Evolutionary conservation across 2,797 vertebrate species (phyloP).

Genomic region (Mastacembelus armatus): DNA sequence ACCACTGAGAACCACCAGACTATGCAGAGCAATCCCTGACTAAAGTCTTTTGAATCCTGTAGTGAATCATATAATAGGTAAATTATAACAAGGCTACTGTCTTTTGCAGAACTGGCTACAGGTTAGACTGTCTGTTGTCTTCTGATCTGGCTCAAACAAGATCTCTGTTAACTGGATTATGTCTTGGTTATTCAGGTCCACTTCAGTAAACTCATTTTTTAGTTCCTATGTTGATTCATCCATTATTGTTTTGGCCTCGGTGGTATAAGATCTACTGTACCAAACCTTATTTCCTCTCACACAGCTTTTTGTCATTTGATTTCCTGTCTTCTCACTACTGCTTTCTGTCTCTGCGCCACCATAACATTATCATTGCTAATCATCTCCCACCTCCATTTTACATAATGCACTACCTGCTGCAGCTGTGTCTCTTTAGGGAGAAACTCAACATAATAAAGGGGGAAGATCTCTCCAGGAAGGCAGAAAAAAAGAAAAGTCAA

Average conservation of each 20-base stretch:
- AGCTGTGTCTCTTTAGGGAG: slow-evolving; percentile 22
- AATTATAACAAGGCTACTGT: too few species aligned
- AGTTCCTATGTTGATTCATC: slow-evolving; percentile 7
- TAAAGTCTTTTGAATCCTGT: too few species aligned
- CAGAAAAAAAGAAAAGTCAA: slow-evolving; percentile 6
- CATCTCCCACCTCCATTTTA: slow-evolving; percentile 30
- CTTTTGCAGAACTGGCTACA: too few species aligned
- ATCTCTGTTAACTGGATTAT: not conserved
- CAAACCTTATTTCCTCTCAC: slow-evolving; percentile 27
- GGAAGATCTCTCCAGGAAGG: not conserved
- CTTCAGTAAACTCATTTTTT: slow-evolving; percentile 30
- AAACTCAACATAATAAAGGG: slow-evolving; percentile 15
- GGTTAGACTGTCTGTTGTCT: too few species aligned
- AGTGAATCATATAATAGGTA: too few species aligned
- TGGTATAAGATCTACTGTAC: not conserved
- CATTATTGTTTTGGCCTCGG: slow-evolving; percentile 10
- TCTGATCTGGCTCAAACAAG: too few species aligned
- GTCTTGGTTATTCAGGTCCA: slow-evolving; percentile 14
- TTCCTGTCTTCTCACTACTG: slow-evolving; percentile 6
- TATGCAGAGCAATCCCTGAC: too few species aligned
- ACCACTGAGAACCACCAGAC: too few species aligned
- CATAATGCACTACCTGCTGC: slow-evolving; percentile 44
- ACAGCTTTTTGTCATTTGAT: slow-evolving; percentile 4
- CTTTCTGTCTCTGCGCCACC: slow-evolving; percentile 20
- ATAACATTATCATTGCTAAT: slow-evolving; percentile 52